These are phyloP conservation scores for Borostomias antarcticus DNA, from an alignment of 2,797 vertebrate species.

Conservation along the genomic window DNA sequence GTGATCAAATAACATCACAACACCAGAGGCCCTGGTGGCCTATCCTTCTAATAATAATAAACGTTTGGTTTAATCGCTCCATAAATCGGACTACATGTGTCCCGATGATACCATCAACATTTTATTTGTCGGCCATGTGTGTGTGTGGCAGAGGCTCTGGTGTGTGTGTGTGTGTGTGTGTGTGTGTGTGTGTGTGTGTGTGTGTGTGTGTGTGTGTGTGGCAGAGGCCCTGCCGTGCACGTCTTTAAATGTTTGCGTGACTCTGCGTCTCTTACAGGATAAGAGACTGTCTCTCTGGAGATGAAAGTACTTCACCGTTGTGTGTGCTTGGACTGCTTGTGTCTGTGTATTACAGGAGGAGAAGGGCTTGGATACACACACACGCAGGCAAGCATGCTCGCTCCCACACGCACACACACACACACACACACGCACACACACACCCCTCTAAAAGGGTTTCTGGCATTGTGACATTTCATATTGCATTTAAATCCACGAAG, in stretches of 20 bases:
- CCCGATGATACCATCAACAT: no score
- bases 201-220: conserved; percentile 7
- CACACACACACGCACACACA: conserved; percentile 30
- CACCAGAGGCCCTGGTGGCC: no score
- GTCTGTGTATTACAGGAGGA: conserved; percentile 2
- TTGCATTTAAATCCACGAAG: conserved; percentile 75
- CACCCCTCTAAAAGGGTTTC: conserved; percentile 73
- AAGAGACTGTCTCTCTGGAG: conserved; percentile 37
- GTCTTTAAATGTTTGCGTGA: not conserved
- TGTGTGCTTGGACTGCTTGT: conserved; percentile 12
- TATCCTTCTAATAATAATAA: no score
- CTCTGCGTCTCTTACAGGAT: conserved; percentile 12
- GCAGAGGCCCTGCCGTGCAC: no score
- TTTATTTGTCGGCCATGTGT: conserved; percentile 17
- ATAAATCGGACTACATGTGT: no score
- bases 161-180: conserved; percentile 16
- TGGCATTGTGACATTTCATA: conserved; percentile 75
- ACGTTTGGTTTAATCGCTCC: no score
- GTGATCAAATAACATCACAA: no score
- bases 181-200: conserved; percentile 17
- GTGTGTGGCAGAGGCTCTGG: conserved; percentile 2
- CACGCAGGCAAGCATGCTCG: not conserved
- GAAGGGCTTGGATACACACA: conserved; percentile 41
- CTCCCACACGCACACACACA: conserved; percentile 1
- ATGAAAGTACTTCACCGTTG: conserved; percentile 48